Evolutionary conservation across 1,140 invertebrate species (phyloP), one percentile per base, ranked within the genome.

Genomic region (Euglossa dilemma): DNA sequence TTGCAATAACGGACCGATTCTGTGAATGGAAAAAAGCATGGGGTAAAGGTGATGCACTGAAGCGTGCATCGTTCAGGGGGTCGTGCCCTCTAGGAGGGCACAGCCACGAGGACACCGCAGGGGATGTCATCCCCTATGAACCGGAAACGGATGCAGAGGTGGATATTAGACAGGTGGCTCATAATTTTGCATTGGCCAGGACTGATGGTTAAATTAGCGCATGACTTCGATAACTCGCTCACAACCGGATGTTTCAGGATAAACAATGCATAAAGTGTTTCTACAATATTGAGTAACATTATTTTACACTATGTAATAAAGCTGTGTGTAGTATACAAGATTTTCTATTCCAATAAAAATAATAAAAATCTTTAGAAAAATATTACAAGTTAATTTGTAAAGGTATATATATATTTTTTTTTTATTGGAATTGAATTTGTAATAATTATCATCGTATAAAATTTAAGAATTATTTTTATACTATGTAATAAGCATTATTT

Each of bases 111-210:
- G 72, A 84, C 81, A 80, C 81, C 86, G 36, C 86, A 87, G 81
- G 85, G 86, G 86, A 82, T 80, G 72, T 79, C 86, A 87, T 87
- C 85, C 75, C 67, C 79, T 25, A 61, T 54, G 52, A 73, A 84
- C 86, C 76, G 86, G 86, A 87, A 87, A 87, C 85, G 67, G 86
- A 76, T 86, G 78, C 72, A 61, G 71, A 69, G 56, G 70, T 86
- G 74, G 64, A 84, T 87, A 87, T 87, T 87, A 87, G 85, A 87
- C 86, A 87, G 86, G 86, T 87, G 86, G 86, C 56, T 72, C 16
- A 25, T 25, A 67, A 76, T 67, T 80, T 80, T 4, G 52, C 23
- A 23, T 36, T 7, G 56, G 64, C n/a, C 64, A 69, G 56, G 43
- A n/a, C 80, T 59, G 80, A 83, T 83, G 80, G 74, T 69, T 83